Percentiles rank a stretch among this genome's conserved stretches.
Evolutionary conservation across 2,797 vertebrate species (phyloP).

Genomic region (Neosilurus mollespiculum): DNA sequence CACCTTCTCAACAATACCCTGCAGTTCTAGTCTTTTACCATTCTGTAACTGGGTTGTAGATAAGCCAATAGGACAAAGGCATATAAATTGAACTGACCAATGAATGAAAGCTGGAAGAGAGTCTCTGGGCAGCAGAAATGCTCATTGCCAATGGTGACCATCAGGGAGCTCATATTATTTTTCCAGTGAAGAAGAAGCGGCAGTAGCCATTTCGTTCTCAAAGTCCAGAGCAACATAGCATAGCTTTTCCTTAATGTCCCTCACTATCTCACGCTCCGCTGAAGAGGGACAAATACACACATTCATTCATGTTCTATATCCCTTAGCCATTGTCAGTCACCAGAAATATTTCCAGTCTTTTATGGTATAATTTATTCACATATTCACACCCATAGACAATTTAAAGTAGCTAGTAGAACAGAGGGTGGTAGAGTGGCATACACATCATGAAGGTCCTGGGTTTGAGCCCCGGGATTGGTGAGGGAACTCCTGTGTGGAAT

Average conservation of each 20-base stretch:
- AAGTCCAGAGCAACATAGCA: constrained; percentile 71
- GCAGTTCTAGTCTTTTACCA: background rate
- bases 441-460: too few relatives aligned
- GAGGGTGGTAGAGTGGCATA: too few relatives aligned
- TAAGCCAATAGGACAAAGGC: constrained; percentile 28
- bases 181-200: constrained; percentile 70
- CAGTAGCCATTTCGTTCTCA: constrained; percentile 74
- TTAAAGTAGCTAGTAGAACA: too few relatives aligned
- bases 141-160: constrained; percentile 70
- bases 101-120: constrained; percentile 72
- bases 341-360: background rate
- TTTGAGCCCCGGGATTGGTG: too few relatives aligned
- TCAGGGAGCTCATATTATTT: constrained; percentile 71
- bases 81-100: constrained; percentile 31
- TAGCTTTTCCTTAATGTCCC: constrained; percentile 73
- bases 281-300: background rate
- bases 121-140: constrained; percentile 72
- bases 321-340: too few relatives aligned
- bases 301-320: too few relatives aligned
- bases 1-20: too few relatives aligned
- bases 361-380: too few relatives aligned
- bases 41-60: background rate
- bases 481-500: too few relatives aligned
- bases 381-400: too few relatives aligned
- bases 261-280: constrained; percentile 71